Base-by-base conservation (phyloP, 2,113 vertebrate genomes). In the Amazona vittata region DNA sequence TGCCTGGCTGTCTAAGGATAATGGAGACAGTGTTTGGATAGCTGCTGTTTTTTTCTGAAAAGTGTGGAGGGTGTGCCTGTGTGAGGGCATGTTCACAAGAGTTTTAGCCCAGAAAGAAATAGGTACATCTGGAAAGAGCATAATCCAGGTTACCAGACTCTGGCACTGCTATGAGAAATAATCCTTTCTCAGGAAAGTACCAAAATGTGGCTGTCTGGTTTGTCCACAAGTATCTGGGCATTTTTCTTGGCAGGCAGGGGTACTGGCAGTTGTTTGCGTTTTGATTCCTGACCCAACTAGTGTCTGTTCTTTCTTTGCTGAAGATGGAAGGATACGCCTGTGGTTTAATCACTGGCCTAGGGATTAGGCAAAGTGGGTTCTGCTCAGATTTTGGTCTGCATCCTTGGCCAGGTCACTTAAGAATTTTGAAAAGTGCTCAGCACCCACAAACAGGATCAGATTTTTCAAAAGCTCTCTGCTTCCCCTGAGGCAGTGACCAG, bases 111-210 rank as follows among this genome's bases (percentile, higher is more conserved):
- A 95, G 93, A 92, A 96, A 86, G 64, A 67, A 95, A 83, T 44
- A 95, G 76, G 86, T 93, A 82, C 88, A 93, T 91, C 90, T 94
- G 96, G 77, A 94, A 97, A 96, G 84, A 94, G 64, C 82, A 89
- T 96, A 93, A 94, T 78, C 13, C 59, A 41, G 50, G 89, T 95
- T 95, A 89, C 93, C 96, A 96, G 86, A 83, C 50, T 50, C 90
- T 94, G 93, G 86, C 93, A 69, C 46, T 26, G 49, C 63, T 85
- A 81, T 12, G 67, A 93, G 83, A 76, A 93, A 73, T 87, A 95
- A 92, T 94, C 69, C 49, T 73, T 96, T 94, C 86, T 91, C 74
- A 59, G 89, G 53, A 79, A 94, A 96, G 78, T 85, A 89, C 93
- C 81, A 69, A 91, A 94, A 62, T 91, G 81, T 63, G 91, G 69